Percentiles rank a stretch among this genome's conserved stretches.
Conservation (phyloP, 2,797 vertebrate genomes). For the Chromobotia macracanthus region DNA sequence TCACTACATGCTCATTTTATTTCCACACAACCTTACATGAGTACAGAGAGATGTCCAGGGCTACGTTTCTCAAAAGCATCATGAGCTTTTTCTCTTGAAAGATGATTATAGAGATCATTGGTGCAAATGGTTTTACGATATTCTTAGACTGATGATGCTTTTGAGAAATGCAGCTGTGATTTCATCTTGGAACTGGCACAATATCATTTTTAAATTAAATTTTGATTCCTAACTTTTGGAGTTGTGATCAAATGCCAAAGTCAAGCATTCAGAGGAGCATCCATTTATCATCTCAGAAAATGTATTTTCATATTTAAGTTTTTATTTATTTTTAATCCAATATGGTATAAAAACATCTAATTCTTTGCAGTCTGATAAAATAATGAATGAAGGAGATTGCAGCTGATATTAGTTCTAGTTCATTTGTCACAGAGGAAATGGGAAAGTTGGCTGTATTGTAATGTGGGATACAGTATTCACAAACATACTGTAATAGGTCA, state of each 20-base stretch:
- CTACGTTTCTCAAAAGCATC: too few species aligned
- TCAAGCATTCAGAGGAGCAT: background rate
- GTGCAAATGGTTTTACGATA: too few species aligned
- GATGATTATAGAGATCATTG: too few species aligned
- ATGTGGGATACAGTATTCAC: background rate
- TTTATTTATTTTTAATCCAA: background rate
- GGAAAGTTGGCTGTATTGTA: background rate
- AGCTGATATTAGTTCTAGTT: background rate
- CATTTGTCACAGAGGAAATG: constrained; percentile 1
- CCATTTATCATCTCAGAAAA: background rate
- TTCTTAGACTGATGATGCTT: too few species aligned
- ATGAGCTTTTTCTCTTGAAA: too few species aligned
- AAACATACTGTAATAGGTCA: background rate
- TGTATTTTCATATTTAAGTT: too few species aligned
- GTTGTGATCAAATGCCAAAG: background rate
- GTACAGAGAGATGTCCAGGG: background rate
- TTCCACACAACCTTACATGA: background rate
- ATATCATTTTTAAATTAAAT: background rate
- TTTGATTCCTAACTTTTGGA: background rate
- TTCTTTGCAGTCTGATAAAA: background rate
- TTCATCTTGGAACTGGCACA: background rate
- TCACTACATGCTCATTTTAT: background rate
- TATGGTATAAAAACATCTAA: background rate
- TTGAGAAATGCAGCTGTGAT: background rate
- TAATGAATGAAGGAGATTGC: background rate